phyloP scores from a whole-genome alignment of 2,797 vertebrate species.

The Bufotes viridis region DNA sequence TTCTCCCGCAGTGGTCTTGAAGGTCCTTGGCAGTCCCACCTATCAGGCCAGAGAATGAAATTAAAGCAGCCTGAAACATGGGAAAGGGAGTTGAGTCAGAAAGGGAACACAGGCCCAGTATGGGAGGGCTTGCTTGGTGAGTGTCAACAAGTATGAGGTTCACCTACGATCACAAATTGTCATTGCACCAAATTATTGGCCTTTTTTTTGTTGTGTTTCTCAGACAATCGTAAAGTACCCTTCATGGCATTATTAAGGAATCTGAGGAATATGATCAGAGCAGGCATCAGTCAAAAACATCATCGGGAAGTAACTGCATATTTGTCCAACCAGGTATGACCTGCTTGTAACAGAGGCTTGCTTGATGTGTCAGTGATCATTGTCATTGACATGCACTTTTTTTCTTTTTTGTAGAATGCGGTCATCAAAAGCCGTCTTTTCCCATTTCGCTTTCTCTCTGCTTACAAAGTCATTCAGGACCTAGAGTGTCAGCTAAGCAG shows the following conservation, averaged over 20 bases:
- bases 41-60: slow-evolving; percentile 83
- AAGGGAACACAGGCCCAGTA: slow-evolving; percentile 80
- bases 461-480: slow-evolving; percentile 83
- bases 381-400: neutral
- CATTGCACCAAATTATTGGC: neutral
- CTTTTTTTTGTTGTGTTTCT: neutral
- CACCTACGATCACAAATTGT: neutral
- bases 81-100: slow-evolving; percentile 80
- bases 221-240: slow-evolving; percentile 83
- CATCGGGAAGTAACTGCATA: slow-evolving; percentile 78
- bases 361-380: neutral
- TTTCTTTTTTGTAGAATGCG: slow-evolving; percentile 72
- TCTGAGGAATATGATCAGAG: slow-evolving; percentile 82
- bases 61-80: slow-evolving; percentile 82
- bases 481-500: slow-evolving; percentile 66
- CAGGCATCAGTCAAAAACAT: slow-evolving; percentile 81
- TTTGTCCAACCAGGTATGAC: slow-evolving; percentile 78
- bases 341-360: neutral
- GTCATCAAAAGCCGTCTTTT: slow-evolving; percentile 86
- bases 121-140: slow-evolving; percentile 89
- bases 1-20: slow-evolving; percentile 82
- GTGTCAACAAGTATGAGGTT: neutral
- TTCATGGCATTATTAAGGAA: slow-evolving; percentile 94
- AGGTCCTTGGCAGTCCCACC: slow-evolving; percentile 81
- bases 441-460: slow-evolving; percentile 87